Base-by-base conservation (phyloP, 2,797 vertebrate genomes). In the Pseudochirops cupreus region DNA sequence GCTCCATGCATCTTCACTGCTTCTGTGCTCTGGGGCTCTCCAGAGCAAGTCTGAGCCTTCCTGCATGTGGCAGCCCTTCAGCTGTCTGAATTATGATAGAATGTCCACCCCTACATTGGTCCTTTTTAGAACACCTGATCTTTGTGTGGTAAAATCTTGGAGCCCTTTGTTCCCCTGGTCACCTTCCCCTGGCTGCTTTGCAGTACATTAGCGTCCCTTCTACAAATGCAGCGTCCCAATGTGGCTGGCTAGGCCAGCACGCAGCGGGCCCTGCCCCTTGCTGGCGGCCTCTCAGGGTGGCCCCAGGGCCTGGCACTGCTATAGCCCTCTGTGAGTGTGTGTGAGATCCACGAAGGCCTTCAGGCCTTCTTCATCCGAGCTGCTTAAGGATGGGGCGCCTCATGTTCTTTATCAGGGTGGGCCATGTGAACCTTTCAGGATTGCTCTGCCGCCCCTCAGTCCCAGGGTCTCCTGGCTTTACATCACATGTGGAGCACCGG, bases 191-290 rank as follows among this genome's bases (percentile, higher is more conserved):
- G 18, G 21, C n/a, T n/a, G 31, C 62, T 74, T 74, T 74, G 18
- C 18, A 21, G 6, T 24, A 21, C 18, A 21, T 74, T n/a, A n/a
- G 12, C 7, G 62, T 39, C 62, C 62, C 33, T n/a, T 67, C 12
- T 67, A 59, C 58, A 12, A 46, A 31, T 13, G 2, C 6, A 74
- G 33, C 18, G 16, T 39, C n/a, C n/a, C 2, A 5, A 2, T 2
- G 0, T 21, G 62, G 62, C 29, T 7, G 9, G 12, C 31, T 33
- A 33, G 59, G 59, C 67, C n/a, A 24, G 18, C 6, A 6, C 7
- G 1, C n/a, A 24, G 2, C 4, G 16, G n/a, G n/a, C 7, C 4
- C 59, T 62, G 5, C n/a, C n/a, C 2, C 67, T 21, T 0, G 1
- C n/a, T n/a, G 18, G 16, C 6, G n/a, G n/a, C 67, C n/a, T n/a